These are phyloP conservation scores for Tamandua tetradactyla DNA, from an alignment of 2,797 vertebrate species.

Conservation along the genomic window DNA sequence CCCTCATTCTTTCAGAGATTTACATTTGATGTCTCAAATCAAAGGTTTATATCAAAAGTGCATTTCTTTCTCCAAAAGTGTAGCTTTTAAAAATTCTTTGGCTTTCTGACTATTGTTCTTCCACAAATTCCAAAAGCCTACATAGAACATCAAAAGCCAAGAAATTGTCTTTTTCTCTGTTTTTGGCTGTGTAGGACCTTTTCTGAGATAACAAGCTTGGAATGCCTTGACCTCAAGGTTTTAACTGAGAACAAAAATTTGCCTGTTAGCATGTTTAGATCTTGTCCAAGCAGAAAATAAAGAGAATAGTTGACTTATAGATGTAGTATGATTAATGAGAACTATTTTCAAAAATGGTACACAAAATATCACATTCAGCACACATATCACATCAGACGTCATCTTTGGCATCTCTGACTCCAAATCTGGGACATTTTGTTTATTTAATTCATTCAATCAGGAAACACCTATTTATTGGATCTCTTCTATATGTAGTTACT, in stretches of 20 bases:
- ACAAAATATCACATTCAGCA: neutral
- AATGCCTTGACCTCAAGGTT: constrained; percentile 12
- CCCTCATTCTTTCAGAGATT: neutral
- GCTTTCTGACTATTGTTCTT: constrained; percentile 32
- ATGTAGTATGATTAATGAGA: neutral
- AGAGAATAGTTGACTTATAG: constrained; percentile 6
- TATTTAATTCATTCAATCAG: neutral
- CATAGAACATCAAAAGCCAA: constrained; percentile 33
- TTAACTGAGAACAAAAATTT: constrained; percentile 37
- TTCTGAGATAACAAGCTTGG: neutral
- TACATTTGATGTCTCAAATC: neutral
- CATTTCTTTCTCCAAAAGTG: constrained; percentile 4
- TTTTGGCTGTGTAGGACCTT: neutral
- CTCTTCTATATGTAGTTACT: neutral
- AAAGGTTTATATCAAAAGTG: constrained; percentile 37
- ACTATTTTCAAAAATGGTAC: neutral
- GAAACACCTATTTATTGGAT: neutral
- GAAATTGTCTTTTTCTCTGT: neutral
- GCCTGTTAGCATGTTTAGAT: constrained; percentile 22
- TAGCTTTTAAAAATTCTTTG: constrained; percentile 34
- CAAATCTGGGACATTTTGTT: neutral
- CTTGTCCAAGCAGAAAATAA: neutral
- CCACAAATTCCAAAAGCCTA: constrained; percentile 21
- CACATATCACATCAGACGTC: neutral
- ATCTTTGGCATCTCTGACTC: neutral